Conservation (phyloP, 2,888 invertebrate species). For the Glyphotaelius pellucidus region DNA sequence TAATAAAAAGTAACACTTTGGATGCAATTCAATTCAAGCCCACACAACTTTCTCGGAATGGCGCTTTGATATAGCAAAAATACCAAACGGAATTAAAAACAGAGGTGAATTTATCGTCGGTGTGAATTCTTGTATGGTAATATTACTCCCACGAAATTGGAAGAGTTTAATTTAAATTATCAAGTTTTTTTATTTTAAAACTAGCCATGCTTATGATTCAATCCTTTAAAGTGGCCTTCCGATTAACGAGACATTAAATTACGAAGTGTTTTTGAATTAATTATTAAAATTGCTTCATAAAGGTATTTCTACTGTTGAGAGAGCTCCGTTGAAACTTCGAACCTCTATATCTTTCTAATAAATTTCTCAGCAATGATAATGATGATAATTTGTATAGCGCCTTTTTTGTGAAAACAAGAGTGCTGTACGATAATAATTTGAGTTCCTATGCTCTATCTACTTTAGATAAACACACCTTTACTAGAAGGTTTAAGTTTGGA, state of each 20-base stretch:
- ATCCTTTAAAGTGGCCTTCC: background rate
- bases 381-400: too few species aligned
- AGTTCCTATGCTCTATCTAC: too few species aligned
- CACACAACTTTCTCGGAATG: background rate
- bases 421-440: too few species aligned
- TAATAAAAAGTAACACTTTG: constrained; percentile 20
- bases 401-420: too few species aligned
- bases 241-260: background rate
- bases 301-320: background rate
- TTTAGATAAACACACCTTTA: too few species aligned
- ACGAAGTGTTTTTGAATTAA: background rate
- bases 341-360: background rate
- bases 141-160: constrained; percentile 3
- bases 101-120: background rate
- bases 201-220: background rate
- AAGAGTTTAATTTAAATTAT: background rate
- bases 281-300: background rate
- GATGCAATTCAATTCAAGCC: constrained; percentile 27
- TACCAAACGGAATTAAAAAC: constrained; percentile 6
- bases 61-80: constrained; percentile 30
- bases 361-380: background rate
- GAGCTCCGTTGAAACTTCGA: background rate
- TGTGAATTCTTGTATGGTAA: constrained; percentile 5
- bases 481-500: too few species aligned
- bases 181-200: background rate